Base-by-base conservation (phyloP, 2,797 vertebrate genomes). In the Mionectes olivaceus region DNA sequence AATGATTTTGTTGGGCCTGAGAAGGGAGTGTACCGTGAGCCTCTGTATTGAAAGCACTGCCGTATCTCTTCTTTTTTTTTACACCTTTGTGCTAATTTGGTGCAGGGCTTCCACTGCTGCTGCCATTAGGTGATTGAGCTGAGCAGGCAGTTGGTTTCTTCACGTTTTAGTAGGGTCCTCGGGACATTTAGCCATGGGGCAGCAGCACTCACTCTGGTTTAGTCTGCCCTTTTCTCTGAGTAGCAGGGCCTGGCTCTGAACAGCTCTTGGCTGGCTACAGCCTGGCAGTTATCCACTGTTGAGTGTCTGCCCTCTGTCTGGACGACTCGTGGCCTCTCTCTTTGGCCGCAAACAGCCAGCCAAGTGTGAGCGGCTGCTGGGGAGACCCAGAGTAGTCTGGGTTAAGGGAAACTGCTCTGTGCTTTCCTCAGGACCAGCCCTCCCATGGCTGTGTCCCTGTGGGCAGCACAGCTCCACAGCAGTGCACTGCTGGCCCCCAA, bases 271-370 rank as follows among this genome's bases (percentile, higher is more conserved):
- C 95, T 74, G 64, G 19, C 64, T 44, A 13, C 55, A 81, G 7
- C 43, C 89, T 95, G 94, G 94, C 95, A 55, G 75, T 92, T 83
- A 53, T 93, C 90, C 80, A 61, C 49, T 83, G 52, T 0, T 1
- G 21, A 86, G 44, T 70, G 96, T 81, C 87, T 96, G 93, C 83
- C 86, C 92, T 85, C 65, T 52, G 90, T 92, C 87, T 95, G 92
- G 87, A 76, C 0, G 1, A 49, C 91, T 89, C 19, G 4, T 69
- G 79, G 73, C 76, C 91, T 89, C 79, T 68, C 41, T 93, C 59
- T 79, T 49, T 55, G 85, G 59, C 76, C 69, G 65, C 46, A 32
- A 35, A 65, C 56, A 86, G 73, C 35, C 81, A 53, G 86, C 65
- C 76, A 73, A 89, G 39, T 50, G 8, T 11, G 27, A 82, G 59